These are phyloP conservation scores for Phyllotreta cruciferae DNA, from an alignment of 2,888 invertebrate genomes.

Conservation along the genomic window DNA sequence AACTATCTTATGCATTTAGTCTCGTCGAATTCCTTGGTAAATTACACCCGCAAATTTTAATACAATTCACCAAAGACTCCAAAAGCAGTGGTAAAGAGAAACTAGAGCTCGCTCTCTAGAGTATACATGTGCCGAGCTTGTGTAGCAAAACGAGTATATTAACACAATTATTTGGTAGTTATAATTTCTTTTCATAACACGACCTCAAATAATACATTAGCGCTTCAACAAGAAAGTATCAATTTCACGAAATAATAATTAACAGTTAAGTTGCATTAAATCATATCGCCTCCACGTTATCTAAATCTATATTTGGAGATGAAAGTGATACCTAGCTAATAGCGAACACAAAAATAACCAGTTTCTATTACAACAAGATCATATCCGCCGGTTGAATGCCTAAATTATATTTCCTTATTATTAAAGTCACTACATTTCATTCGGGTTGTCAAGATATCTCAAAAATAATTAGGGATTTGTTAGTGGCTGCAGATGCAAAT, in stretches of 20 bases:
- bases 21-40: constrained; percentile 2
- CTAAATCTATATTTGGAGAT: constrained; percentile 25
- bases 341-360: constrained; percentile 21
- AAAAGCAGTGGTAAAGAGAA: no score
- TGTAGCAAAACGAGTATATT: no score
- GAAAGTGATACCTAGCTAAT: constrained; percentile 14
- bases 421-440: constrained; percentile 24
- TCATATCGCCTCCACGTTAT: background rate
- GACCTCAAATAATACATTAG: no score
- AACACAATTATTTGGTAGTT: no score
- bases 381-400: constrained; percentile 8
- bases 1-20: constrained; percentile 1
- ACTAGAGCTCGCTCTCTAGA: no score
- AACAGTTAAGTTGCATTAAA: no score
- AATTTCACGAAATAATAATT: no score
- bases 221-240: no score
- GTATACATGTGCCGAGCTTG: no score
- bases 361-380: constrained; percentile 21
- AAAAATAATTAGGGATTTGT: constrained; percentile 30
- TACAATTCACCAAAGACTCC: no score
- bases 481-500: constrained; percentile 24
- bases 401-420: constrained; percentile 29
- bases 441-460: constrained; percentile 26
- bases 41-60: background rate
- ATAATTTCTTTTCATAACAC: no score